Conservation (phyloP, 2,113 vertebrate species). For the Opisthocomus hoazin region DNA sequence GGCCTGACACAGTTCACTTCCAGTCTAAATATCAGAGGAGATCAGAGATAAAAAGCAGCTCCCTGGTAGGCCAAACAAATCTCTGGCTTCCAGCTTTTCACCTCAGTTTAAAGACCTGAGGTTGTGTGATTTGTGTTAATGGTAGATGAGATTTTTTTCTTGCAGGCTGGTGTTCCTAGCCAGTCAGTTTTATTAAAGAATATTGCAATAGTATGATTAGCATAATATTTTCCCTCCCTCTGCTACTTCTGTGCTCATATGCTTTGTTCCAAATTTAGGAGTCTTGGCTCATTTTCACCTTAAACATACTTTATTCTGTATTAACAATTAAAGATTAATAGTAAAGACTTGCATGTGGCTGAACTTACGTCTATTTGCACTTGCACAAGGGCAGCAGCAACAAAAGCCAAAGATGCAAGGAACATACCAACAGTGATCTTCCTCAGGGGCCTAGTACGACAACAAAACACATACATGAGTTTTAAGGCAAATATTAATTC, state of each 20-base stretch:
- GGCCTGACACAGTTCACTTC: neutral
- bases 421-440: conserved; percentile 96
- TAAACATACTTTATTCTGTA: neutral
- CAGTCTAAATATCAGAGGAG: neutral
- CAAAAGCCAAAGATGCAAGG: conserved; percentile 85
- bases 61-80: neutral
- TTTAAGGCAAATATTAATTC: neutral
- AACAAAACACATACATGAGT: neutral
- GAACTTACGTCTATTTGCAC: conserved; percentile 90
- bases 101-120: neutral
- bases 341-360: neutral
- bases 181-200: neutral
- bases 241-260: neutral
- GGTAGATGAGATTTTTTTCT: neutral
- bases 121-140: neutral
- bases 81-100: neutral
- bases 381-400: conserved; percentile 86
- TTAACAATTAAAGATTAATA: neutral
- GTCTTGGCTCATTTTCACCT: neutral
- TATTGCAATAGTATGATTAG: too few species aligned
- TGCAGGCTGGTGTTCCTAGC: neutral
- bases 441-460: conserved; percentile 78
- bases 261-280: neutral
- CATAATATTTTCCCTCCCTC: neutral
- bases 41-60: neutral